Evolutionary conservation across 1,140 invertebrate species (phyloP), one percentile per base, ranked within the genome.

Genomic region (Drosophila aff.): DNA sequence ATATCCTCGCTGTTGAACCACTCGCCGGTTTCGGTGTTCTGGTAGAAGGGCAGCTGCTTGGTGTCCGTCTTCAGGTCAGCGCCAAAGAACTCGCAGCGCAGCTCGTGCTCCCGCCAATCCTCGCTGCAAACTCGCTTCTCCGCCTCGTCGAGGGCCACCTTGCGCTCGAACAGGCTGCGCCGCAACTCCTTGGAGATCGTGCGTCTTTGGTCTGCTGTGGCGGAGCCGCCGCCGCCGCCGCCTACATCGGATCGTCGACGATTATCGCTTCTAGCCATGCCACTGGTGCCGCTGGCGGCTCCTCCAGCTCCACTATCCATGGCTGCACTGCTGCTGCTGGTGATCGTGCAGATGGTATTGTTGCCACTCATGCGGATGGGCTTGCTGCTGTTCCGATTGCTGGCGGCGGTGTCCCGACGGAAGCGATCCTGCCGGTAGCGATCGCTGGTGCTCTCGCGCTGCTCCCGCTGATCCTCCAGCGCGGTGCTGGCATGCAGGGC

Each of bases 111-210:
- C 36, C 94, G 95, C 95, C 64, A 95, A 91, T 84, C 95, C 94
- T 79, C 96, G 93, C 71, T 95, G 38, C 44, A 75, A 13, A 95
- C 91, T 33, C 95, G 94, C 44, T 95, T 94, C 74, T 95, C 95
- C 52, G 95, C 95, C 78, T 96, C 95, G 66, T 96, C 95, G 72
- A 96, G 94, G 15, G 96, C 96, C 36, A 96, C 95, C 93, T 97
- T 97, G 18, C 96, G 92, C 23, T 96, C 97, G 93, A 98, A 98
- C 55, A 96, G 92, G 82, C 96, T 95, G 33, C 97, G 92, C 6
- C 96, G 43, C 1, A 91, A 58, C 46, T 90, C 81, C 60, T 92
- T 92, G 38, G 81, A 84, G 7, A 92, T 62, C 40, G 59, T 65
- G 6, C 79, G 74, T 3, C 31, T 46, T 3, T 40, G 13, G 6